phyloP scores from a whole-genome alignment of 2,797 vertebrate genomes.

The Perodicticus potto region DNA sequence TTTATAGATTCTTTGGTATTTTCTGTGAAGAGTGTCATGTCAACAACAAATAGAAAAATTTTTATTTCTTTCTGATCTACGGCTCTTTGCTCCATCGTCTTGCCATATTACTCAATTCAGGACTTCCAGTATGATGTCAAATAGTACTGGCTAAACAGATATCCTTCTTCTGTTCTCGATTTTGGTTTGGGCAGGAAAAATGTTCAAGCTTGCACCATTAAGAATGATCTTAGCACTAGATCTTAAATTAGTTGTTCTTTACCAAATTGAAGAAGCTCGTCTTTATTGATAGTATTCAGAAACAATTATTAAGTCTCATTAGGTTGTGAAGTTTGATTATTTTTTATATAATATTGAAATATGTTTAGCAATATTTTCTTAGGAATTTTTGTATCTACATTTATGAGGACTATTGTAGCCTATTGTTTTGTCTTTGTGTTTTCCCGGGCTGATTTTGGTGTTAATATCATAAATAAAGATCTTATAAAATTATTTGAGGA shows the following conservation, averaged over 20 bases:
- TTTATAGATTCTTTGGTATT: not conserved
- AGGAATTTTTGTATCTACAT: not conserved
- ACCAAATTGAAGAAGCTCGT: not conserved
- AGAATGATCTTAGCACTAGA: not conserved
- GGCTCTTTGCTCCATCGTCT: not conserved
- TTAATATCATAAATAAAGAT: too few species aligned
- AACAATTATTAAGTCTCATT: not conserved
- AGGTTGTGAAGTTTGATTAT: not conserved
- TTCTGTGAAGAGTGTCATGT: not conserved
- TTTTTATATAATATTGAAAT: not conserved
- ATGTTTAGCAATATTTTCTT: not conserved
- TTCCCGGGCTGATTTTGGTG: not conserved
- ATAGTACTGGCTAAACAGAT: not conserved
- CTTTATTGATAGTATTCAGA: not conserved
- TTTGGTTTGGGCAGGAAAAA: not conserved
- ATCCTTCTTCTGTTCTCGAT: not conserved
- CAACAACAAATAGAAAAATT: not conserved
- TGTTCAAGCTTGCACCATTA: not conserved
- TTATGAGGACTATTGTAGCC: not conserved
- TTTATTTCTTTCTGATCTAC: not conserved
- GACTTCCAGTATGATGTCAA: not conserved
- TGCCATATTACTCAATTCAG: not conserved
- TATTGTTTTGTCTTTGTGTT: not conserved
- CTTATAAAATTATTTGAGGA: not conserved
- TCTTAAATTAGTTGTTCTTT: not conserved